Conservation (phyloP, 92 coral and sea anemone species). For the Muricea muricata region DNA sequence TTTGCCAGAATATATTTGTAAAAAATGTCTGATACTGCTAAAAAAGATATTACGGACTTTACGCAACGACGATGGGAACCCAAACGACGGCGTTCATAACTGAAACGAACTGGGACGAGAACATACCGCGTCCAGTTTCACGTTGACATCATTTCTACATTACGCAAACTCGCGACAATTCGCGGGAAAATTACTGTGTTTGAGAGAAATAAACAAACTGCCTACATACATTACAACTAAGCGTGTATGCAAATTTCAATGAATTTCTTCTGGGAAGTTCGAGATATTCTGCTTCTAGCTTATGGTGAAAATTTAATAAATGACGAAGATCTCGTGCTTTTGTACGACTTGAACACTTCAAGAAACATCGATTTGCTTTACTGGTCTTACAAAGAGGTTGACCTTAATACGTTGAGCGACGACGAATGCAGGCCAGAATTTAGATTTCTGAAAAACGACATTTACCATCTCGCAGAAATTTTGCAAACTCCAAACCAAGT, state of each 20-base stretch:
- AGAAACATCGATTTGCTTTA: slow-evolving; percentile 59
- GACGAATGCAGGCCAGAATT: too few relatives aligned
- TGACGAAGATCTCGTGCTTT: slow-evolving; percentile 38
- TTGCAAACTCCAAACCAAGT: slow-evolving; percentile 7
- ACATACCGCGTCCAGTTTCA: background rate
- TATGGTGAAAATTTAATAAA: slow-evolving; percentile 37
- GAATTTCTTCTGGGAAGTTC: background rate
- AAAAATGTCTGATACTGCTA: too few relatives aligned
- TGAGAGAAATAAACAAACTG: too few relatives aligned
- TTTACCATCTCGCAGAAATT: slow-evolving; percentile 19
- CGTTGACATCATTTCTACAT: too few relatives aligned
- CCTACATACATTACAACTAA: too few relatives aligned
- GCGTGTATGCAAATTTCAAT: too few relatives aligned
- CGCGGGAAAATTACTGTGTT: background rate
- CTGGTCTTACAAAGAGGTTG: slow-evolving; percentile 54
- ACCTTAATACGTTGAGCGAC: background rate
- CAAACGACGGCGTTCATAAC: background rate
- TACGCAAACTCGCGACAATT: background rate
- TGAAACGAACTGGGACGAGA: background rate
- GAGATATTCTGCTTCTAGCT: too few relatives aligned
- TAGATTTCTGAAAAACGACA: slow-evolving; percentile 19
- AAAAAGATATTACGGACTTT: too few relatives aligned
- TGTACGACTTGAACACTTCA: too few relatives aligned
- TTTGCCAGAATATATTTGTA: too few relatives aligned
- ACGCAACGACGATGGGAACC: background rate